phyloP scores from a whole-genome alignment of 2,113 vertebrate species.

The Eudyptes chrysolophus region DNA sequence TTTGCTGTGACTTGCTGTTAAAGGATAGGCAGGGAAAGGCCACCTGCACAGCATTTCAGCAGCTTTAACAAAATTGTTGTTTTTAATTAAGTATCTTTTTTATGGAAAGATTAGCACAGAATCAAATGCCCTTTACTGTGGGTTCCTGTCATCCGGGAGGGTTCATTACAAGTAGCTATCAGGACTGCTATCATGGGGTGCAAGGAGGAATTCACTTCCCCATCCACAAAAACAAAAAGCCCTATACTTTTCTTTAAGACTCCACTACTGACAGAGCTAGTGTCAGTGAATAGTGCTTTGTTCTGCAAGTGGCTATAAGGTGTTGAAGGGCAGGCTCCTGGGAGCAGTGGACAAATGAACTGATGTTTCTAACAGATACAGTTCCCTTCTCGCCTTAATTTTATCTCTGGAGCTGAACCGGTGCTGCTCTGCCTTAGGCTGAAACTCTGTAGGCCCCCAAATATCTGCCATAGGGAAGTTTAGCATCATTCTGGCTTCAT shows the following conservation, averaged over 20 bases:
- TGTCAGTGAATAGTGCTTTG: neutral
- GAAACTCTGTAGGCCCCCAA: neutral
- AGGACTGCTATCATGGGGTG: neutral
- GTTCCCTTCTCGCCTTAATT: neutral
- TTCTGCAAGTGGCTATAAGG: neutral
- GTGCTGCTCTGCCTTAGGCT: neutral
- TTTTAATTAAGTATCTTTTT: neutral
- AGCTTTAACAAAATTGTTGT: neutral
- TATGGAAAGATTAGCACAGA: neutral
- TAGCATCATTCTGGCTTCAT: neutral
- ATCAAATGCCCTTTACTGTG: neutral
- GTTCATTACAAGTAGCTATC: neutral
- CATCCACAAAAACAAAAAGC: accelerated
- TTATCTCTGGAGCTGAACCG: neutral
- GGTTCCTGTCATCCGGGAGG: neutral
- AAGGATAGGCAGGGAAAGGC: neutral
- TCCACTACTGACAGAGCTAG: neutral
- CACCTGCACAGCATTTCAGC: neutral
- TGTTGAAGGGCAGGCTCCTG: neutral
- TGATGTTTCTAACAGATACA: neutral
- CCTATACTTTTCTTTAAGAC: neutral
- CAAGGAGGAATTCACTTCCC: neutral
- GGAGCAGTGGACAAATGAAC: neutral
- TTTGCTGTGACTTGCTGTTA: neutral
- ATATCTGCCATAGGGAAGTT: neutral